Conservation (phyloP, 2,113 vertebrate species). For the Pseudopodoces humilis region DNA sequence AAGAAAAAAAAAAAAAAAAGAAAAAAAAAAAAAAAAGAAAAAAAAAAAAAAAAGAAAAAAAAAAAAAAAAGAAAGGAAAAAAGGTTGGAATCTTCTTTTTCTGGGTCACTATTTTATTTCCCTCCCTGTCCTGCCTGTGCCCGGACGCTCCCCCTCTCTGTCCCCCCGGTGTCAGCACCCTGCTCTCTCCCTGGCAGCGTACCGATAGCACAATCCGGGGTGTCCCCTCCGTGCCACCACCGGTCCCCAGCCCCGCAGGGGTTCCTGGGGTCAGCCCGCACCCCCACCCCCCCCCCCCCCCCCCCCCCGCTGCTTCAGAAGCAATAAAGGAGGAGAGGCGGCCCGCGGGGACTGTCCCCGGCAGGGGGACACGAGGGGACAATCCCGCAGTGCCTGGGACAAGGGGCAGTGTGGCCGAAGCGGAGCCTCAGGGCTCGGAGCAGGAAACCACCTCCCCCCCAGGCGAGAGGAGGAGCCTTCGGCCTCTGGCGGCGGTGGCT, state of each 20-base stretch:
- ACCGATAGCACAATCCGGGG: constrained; percentile 69
- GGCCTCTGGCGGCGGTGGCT: constrained; percentile 25
- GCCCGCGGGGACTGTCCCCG: background rate
- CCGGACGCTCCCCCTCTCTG: constrained; percentile 49
- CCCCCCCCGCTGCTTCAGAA: constrained; percentile 60
- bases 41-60: background rate
- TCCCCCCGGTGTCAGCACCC: constrained; percentile 36
- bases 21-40: background rate
- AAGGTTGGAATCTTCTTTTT: constrained; percentile 68
- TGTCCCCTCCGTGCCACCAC: constrained; percentile 28
- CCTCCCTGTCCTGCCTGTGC: constrained; percentile 39
- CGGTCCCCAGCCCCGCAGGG: background rate
- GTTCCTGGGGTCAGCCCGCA: background rate
- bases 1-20: constrained; percentile 62
- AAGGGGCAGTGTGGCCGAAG: constrained; percentile 7
- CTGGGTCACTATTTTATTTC: constrained; percentile 66
- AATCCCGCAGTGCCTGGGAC: background rate
- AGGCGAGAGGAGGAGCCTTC: background rate
- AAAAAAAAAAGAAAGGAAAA: constrained; percentile 27
- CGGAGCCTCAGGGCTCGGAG: constrained; percentile 58
- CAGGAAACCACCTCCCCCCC: background rate
- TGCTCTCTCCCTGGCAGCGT: background rate
- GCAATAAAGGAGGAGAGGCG: constrained; percentile 68
- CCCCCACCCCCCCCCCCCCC: background rate
- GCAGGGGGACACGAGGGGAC: background rate